Evolutionary conservation across 2,888 invertebrate genomes (phyloP).

Genomic region (Calephelis perditalis): DNA sequence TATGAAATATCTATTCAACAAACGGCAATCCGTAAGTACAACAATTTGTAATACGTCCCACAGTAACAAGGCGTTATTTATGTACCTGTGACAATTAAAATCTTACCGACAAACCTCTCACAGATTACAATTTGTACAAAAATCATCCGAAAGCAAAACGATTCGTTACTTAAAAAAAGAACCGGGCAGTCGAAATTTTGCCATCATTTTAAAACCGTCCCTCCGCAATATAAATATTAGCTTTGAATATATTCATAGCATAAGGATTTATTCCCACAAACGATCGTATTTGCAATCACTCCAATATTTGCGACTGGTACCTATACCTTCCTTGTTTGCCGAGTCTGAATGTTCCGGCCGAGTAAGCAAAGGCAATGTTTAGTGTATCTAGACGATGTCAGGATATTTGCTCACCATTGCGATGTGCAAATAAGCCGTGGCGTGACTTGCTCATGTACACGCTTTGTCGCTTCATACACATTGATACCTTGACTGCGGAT

Average conservation of each 20-base stretch:
- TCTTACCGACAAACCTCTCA: too few species aligned
- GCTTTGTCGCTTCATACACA: constrained; percentile 25
- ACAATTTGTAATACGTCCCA: too few species aligned
- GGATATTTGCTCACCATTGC: constrained; percentile 33
- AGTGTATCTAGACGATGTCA: constrained; percentile 33
- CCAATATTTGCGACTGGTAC: constrained; percentile 51
- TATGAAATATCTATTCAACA: too few species aligned
- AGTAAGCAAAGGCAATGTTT: constrained; percentile 46
- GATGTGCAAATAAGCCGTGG: constrained; percentile 30
- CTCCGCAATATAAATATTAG: not conserved
- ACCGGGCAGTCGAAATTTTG: not conserved
- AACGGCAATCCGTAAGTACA: too few species aligned
- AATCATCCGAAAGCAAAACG: too few species aligned
- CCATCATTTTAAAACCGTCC: not conserved
- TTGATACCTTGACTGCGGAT: not conserved
- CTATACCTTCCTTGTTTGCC: constrained; percentile 36
- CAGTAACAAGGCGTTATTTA: too few species aligned
- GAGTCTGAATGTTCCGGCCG: constrained; percentile 35
- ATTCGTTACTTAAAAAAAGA: too few species aligned
- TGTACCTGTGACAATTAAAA: too few species aligned
- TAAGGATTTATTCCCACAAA: constrained; percentile 24
- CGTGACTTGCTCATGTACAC: constrained; percentile 24
- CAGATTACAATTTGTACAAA: too few species aligned
- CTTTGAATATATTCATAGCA: constrained; percentile 2
- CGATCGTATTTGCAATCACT: constrained; percentile 46